A percentile compares a stretch with the other conserved stretches of the same genome.
Evolutionary conservation across 2,113 vertebrate genomes (phyloP).

Genomic region (Anguilla japonica): DNA sequence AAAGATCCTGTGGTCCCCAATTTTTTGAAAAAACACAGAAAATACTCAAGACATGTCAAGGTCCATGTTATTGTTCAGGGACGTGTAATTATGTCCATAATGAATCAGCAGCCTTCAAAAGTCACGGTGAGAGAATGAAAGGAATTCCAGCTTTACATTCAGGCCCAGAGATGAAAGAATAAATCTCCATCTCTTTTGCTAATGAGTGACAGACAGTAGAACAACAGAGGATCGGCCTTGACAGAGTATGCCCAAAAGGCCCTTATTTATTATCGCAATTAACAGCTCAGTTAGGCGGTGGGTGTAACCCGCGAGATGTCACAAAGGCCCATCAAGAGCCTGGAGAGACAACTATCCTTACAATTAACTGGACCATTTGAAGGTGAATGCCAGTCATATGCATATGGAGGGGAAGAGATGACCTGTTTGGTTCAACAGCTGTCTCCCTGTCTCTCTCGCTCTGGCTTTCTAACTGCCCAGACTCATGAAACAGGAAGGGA

Average conservation of each 20-base stretch:
- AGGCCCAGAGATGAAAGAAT: background rate
- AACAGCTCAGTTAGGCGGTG: background rate
- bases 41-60: background rate
- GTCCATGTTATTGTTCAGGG: background rate
- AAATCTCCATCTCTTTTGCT: background rate
- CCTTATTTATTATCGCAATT: background rate
- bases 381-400: background rate
- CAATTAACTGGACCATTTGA: background rate
- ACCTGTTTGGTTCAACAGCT: background rate
- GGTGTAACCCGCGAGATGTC: background rate
- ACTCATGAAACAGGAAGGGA: conserved; percentile 14
- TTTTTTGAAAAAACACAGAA: too few relatives aligned
- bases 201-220: background rate
- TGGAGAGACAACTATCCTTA: background rate
- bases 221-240: background rate
- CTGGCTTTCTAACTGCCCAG: background rate
- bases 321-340: background rate
- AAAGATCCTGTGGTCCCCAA: background rate
- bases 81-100: background rate
- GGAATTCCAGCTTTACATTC: background rate
- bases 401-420: background rate
- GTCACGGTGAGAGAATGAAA: background rate
- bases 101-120: background rate
- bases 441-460: background rate
- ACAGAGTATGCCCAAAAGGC: background rate